phyloP scores from a whole-genome alignment of 2,888 invertebrate genomes.

The Drosophila paracracens region DNA sequence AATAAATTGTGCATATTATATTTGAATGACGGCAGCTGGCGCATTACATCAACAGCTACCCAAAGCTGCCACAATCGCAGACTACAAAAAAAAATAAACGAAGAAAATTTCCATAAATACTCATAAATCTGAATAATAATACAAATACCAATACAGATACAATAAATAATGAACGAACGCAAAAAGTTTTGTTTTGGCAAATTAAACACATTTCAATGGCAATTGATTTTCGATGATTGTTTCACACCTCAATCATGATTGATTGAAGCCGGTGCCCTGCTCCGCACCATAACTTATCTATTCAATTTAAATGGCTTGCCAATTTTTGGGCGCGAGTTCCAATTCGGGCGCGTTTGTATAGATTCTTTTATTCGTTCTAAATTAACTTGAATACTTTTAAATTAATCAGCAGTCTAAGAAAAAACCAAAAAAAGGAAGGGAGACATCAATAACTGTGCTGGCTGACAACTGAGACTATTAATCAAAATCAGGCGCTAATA shows the following conservation, averaged over 20 bases:
- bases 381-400: conserved; percentile 48
- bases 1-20: conserved; percentile 45
- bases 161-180: conserved; percentile 19
- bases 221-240: conserved; percentile 37
- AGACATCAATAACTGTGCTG: conserved; percentile 9
- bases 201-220: conserved; percentile 37
- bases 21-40: conserved; percentile 41
- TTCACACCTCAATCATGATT: conserved; percentile 58
- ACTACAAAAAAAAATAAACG: conserved; percentile 8
- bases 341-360: conserved; percentile 14
- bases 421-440: not conserved
- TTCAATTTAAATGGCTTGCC: conserved; percentile 22
- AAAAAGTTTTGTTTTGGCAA: conserved; percentile 30
- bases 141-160: conserved; percentile 7
- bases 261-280: conserved; percentile 31
- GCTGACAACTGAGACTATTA: conserved; percentile 45
- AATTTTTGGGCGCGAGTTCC: conserved; percentile 17
- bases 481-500: conserved; percentile 48
- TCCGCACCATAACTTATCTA: conserved; percentile 20
- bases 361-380: conserved; percentile 17
- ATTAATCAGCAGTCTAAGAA: conserved; percentile 35
- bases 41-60: conserved; percentile 24
- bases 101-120: conserved; percentile 44
- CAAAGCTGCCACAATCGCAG: conserved; percentile 58
- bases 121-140: conserved; percentile 43